Conservation (phyloP, 2,888 invertebrate genomes). For the Trachelus stipa region DNA sequence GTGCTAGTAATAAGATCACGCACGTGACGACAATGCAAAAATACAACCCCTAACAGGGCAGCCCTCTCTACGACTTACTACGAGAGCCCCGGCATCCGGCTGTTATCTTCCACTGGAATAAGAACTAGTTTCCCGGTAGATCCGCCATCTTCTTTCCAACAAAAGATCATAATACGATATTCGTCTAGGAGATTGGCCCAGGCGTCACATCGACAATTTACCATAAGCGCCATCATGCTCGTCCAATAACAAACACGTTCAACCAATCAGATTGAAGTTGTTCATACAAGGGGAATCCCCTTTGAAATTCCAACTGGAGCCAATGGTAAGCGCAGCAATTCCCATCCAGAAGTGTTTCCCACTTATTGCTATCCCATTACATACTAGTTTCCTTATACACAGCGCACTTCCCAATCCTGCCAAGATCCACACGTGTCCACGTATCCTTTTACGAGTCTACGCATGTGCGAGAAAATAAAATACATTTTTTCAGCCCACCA, state of each 20-base stretch:
- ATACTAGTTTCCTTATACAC: neutral
- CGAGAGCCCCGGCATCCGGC: neutral
- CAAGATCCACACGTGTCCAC: neutral
- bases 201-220: neutral
- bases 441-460: neutral
- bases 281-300: neutral
- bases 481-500: no score
- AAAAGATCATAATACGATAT: neutral
- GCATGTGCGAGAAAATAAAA: neutral
- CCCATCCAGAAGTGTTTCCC: neutral
- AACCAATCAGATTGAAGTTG: neutral
- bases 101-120: neutral
- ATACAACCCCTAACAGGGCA: slow-evolving; percentile 28
- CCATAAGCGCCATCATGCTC: neutral
- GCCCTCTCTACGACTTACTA: neutral
- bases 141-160: neutral
- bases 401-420: neutral
- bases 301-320: neutral
- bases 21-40: slow-evolving; percentile 64
- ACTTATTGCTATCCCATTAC: neutral
- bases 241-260: neutral
- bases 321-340: neutral
- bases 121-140: neutral
- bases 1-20: slow-evolving; percentile 63
- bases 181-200: neutral